A percentile compares a stretch with the other conserved stretches of the same genome.
phyloP scores from a whole-genome alignment of 2,113 vertebrate genomes.

The Mesocricetus auratus region DNA sequence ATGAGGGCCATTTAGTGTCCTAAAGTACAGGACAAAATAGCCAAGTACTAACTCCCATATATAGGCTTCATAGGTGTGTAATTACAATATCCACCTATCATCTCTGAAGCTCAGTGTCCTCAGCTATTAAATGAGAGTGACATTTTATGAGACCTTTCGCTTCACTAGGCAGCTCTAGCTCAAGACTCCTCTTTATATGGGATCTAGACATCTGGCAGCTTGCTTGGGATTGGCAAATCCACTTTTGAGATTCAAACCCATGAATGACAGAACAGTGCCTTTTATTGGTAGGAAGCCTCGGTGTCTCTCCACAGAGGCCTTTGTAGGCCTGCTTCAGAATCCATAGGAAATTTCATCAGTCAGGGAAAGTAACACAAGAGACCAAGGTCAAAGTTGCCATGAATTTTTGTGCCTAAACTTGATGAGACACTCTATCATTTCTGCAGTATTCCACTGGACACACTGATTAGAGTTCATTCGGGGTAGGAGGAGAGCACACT shows the following conservation, averaged over 20 bases:
- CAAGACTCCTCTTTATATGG: background rate
- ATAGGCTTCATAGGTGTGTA: background rate
- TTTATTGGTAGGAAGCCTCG: background rate
- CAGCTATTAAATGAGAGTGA: background rate
- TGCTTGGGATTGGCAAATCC: background rate
- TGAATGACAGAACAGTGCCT: background rate
- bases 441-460: background rate
- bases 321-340: background rate
- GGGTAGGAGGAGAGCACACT: background rate
- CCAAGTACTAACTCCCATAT: background rate
- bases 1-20: background rate
- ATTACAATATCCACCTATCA: background rate
- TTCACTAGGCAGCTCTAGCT: background rate
- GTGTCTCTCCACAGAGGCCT: background rate
- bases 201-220: background rate
- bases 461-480: background rate
- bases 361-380: background rate
- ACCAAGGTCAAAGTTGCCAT: background rate
- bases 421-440: background rate
- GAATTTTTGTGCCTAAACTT: background rate
- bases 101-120: constrained; percentile 3
- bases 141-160: background rate
- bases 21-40: background rate
- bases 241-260: background rate
- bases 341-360: background rate